Percentiles rank a stretch among this genome's conserved stretches.
Conservation (phyloP, 2,113 vertebrate species). For the Pachyramphus minor region DNA sequence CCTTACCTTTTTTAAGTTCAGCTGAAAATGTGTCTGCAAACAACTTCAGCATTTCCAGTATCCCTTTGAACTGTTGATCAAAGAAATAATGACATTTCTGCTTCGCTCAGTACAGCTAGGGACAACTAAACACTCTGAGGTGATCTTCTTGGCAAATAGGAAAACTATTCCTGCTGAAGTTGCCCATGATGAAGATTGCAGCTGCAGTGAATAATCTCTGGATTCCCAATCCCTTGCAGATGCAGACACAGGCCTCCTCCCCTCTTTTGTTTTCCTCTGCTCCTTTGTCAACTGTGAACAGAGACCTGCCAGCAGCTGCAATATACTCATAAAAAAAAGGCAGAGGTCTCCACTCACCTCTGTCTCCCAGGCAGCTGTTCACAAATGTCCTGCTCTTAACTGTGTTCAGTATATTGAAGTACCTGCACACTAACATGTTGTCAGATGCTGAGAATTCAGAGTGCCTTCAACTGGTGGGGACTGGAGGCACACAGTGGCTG, state of each 20-base stretch:
- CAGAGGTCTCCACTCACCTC: constrained; percentile 24
- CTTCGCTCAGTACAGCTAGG: neutral
- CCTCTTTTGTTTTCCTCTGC: constrained; percentile 32
- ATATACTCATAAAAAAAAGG: neutral
- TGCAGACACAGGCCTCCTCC: constrained; percentile 7
- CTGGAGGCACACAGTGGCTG: accelerated
- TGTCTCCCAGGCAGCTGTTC: constrained; percentile 17
- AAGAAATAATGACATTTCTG: constrained; percentile 16
- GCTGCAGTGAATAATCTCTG: constrained; percentile 30
- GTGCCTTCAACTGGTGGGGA: neutral
- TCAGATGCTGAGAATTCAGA: neutral
- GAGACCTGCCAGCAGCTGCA: constrained; percentile 37
- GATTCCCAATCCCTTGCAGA: constrained; percentile 35
- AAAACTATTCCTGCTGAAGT: constrained; percentile 17
- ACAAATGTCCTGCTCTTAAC: neutral
- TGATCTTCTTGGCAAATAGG: constrained; percentile 36
- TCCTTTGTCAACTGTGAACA: constrained; percentile 20
- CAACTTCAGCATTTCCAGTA: neutral
- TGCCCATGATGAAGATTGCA: constrained; percentile 41
- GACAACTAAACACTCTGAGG: constrained; percentile 26
- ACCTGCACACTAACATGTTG: neutral
- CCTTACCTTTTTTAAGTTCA: neutral
- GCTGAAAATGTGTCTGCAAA: neutral
- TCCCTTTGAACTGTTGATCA: constrained; percentile 6
- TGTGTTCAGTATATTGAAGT: neutral